Conservation (phyloP, 2,113 vertebrate genomes). For the Macaca nemestrina region DNA sequence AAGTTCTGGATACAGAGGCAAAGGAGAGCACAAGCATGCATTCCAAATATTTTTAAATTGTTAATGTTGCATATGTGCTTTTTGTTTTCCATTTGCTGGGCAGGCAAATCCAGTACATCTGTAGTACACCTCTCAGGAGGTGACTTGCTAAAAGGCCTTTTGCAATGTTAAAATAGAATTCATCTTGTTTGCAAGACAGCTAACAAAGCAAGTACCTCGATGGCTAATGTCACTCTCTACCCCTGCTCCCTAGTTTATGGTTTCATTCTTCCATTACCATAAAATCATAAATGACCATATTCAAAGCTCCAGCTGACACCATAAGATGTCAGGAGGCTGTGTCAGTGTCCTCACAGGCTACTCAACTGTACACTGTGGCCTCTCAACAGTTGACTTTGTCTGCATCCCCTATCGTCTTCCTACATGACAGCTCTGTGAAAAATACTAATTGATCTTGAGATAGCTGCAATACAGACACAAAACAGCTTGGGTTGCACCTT, state of each 20-base stretch:
- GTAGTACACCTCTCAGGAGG: neutral
- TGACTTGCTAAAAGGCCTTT: neutral
- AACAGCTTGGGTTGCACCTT: constrained; percentile 30
- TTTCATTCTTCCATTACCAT: neutral
- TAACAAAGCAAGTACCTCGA: neutral
- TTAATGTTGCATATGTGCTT: neutral
- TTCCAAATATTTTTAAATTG: neutral
- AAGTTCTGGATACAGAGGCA: neutral
- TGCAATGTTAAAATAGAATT: neutral
- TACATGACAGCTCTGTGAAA: neutral
- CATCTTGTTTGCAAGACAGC: neutral
- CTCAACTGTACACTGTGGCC: neutral
- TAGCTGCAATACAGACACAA: neutral
- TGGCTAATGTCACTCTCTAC: neutral
- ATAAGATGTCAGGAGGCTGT: too few relatives aligned
- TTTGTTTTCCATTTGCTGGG: neutral
- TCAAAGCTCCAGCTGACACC: neutral
- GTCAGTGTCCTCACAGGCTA: neutral
- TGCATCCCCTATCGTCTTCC: neutral
- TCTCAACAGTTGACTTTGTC: neutral
- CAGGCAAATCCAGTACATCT: neutral
- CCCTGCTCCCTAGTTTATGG: accelerated
- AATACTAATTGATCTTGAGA: constrained; percentile 43
- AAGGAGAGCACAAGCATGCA: neutral
- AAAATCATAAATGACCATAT: neutral